phyloP scores from a whole-genome alignment of 2,797 vertebrate species.

The Acanthornis magna region DNA sequence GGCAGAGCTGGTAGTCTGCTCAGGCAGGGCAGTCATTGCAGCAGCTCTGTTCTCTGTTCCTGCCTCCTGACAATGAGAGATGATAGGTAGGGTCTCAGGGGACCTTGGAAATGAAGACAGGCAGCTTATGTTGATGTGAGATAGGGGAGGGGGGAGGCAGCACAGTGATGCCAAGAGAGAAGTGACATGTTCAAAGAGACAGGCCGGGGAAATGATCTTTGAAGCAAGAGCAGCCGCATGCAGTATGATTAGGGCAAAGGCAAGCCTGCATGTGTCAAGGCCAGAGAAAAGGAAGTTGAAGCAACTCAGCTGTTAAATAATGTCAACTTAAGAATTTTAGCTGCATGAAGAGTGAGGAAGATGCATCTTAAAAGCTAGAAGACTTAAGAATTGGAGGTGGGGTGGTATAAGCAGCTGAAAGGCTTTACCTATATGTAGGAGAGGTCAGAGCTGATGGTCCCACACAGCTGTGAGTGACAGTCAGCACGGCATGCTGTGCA shows the following conservation, averaged over 20 bases:
- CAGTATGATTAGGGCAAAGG: constrained; percentile 1
- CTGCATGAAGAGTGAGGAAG: not conserved
- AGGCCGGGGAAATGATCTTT: constrained; percentile 44
- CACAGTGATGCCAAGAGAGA: not conserved
- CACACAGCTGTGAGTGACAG: not conserved
- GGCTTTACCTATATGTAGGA: not conserved
- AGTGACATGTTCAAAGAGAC: constrained; percentile 41
- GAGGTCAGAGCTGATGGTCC: not conserved
- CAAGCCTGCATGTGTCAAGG: not conserved
- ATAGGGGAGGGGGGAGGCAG: not conserved
- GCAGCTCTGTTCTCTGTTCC: not conserved
- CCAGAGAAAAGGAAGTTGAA: not conserved
- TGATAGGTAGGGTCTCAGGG: constrained; percentile 1
- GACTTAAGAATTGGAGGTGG: not conserved
- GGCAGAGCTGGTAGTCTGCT: not conserved
- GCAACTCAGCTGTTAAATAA: not conserved
- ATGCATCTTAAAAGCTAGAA: not conserved
- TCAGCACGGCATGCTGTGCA: not conserved
- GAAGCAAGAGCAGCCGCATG: not conserved
- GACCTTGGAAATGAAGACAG: constrained; percentile 42
- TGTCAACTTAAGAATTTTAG: not conserved
- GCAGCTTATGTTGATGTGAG: constrained; percentile 37
- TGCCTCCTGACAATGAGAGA: constrained; percentile 39
- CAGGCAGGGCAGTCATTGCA: not conserved
- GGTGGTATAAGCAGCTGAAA: not conserved